Conservation (phyloP, 2,888 invertebrate species). For the Agriotes lineatus region DNA sequence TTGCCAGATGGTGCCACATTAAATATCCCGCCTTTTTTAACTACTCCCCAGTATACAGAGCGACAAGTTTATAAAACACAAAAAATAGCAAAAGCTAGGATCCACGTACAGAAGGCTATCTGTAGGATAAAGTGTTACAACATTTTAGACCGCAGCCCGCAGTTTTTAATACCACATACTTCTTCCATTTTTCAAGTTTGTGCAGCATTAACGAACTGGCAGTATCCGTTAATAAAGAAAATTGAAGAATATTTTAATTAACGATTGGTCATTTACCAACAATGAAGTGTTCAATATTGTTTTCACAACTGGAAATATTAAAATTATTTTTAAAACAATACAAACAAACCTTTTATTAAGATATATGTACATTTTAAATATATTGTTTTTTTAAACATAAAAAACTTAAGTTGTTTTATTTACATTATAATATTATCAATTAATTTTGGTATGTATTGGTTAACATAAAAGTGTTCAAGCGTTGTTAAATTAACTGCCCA, state of each 20-base stretch:
- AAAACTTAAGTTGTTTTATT: too few species aligned
- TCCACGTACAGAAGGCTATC: slow-evolving; percentile 52
- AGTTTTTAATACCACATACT: neutral
- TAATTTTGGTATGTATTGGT: too few species aligned
- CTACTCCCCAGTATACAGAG: slow-evolving; percentile 45
- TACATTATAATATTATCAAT: too few species aligned
- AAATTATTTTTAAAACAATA: too few species aligned
- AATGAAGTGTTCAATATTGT: too few species aligned
- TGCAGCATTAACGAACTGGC: neutral
- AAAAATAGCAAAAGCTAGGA: slow-evolving; percentile 49
- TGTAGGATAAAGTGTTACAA: slow-evolving; percentile 47
- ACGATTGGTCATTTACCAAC: too few species aligned
- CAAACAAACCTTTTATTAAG: too few species aligned
- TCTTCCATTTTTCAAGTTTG: neutral
- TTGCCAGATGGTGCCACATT: slow-evolving; percentile 49
- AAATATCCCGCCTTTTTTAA: slow-evolving; percentile 53
- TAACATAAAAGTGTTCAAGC: too few species aligned
- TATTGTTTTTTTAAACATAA: too few species aligned
- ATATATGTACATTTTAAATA: too few species aligned
- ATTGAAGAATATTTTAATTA: neutral
- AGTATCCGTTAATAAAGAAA: neutral
- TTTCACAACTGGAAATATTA: too few species aligned
- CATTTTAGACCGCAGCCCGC: neutral
- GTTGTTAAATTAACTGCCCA: too few species aligned
- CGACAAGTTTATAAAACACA: slow-evolving; percentile 47